Evolutionary conservation across 1,140 invertebrate genomes (phyloP), one percentile per base, ranked within the genome.

Genomic region (Papilio machaon): DNA sequence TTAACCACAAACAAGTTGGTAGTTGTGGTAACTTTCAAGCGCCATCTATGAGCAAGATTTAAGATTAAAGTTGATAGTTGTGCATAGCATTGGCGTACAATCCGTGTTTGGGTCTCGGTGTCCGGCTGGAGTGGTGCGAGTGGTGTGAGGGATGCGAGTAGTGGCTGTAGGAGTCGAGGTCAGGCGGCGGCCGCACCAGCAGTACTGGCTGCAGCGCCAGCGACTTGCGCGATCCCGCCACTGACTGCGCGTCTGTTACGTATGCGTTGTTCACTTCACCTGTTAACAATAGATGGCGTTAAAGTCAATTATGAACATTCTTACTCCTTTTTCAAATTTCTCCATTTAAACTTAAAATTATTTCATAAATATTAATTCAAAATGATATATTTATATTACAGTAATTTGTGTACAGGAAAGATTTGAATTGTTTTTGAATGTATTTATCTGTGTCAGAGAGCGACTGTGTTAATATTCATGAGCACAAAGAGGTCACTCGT

Each of bases 191-290:
- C 47, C 97, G 97, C 92, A 98, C 97, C 84, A 97, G 90, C 73
- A 98, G 93, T 0, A 98, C 98, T 7, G 98, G 98, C 93, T 98
- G 97, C 19, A 98, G 94, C 81, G 97, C 98, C 15, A 98, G 94
- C 0, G 98, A 98, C 91, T 98, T 98, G 77, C 98, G 94, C 1
- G 97, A 98, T 0, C 97, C 97, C 8, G 97, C 96, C 23, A 98
- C 95, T 67, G 97, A 98, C 80, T 97, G 96, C 5, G 96, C 96
- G 91, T 98, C 98, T 2, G 95, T 96, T 74, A 98, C 96, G 90
- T 97, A 98, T 4, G 96, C 97, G 83, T 97, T 97, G 93, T 98
- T 98, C 77, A 98, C 97, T 95, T 98, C 98, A 82, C 98, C 98
- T 98, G 91, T 64, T 95, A 95, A 84, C 5, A 30, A 30, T 30